Base-by-base conservation (phyloP, 2,113 vertebrate genomes). In the Phasianus colchicus region DNA sequence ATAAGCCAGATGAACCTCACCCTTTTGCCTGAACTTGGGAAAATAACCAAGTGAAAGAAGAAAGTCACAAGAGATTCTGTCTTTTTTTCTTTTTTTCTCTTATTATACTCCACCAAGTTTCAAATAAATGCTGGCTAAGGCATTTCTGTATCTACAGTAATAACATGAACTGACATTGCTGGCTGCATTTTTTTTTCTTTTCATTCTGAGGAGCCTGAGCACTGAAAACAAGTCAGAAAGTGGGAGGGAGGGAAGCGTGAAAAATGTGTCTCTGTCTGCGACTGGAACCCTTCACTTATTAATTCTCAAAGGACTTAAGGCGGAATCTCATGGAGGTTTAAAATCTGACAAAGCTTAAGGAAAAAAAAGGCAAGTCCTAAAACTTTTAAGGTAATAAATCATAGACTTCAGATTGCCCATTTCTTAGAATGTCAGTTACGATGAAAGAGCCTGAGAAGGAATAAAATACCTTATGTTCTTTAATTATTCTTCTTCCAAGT, bases 181-280 rank as follows among this genome's bases (percentile, higher is more conserved):
- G 89, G 64, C 50, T 96, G 64, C 42, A 74, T 1, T 70, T 90
- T 83, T 78, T 79, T 52, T 36, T 40, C 57, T 65, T 95, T 95
- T 92, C 88, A 66, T 90, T 95, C 71, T 88, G 76, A 52, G 66
- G 57, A 89, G 69, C 32, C 61, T 75, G 61, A 92, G 89, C 75
- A 69, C 1, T 2, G 86, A 95, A 93, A 91, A 88, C 76, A 94
- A 95, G 92, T 93, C 83, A 75, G 42, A 43, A 43, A 43, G 70
- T 75, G 21, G 48, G 86, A 95, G 72, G 76, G 91, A 95, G 40
- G 69, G 38, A 83, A 92, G 85, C 6, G 0, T 93, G 83, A 95
- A 95, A 95, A 97, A 96, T 91, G 34, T 86, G 88, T 88, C 86
- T 95, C 92, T 80, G 75, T 90, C 82, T 92, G 76, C 73, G 92